Percentiles rank a stretch among this genome's conserved stretches.
These are phyloP conservation scores for Odontophorus gujanensis DNA, from an alignment of 2,113 vertebrate species.

Conservation along the genomic window DNA sequence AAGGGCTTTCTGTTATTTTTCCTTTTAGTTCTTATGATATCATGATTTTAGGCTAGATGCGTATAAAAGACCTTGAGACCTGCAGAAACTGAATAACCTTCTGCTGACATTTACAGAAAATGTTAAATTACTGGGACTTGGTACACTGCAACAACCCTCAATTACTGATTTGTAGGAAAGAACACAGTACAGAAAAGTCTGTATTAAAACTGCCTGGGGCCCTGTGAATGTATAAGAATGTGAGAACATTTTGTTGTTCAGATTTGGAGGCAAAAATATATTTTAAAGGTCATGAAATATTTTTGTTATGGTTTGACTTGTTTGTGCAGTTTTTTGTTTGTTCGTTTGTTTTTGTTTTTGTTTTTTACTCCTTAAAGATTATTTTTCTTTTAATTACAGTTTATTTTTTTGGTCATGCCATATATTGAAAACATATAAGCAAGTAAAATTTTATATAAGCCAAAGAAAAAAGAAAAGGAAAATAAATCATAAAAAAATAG, in stretches of 20 bases:
- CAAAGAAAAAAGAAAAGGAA: background rate
- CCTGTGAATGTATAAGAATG: constrained; percentile 36
- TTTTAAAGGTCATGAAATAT: constrained; percentile 62
- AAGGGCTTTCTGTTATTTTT: background rate
- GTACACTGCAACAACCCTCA: constrained; percentile 22
- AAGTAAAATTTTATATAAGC: background rate
- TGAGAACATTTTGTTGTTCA: constrained; percentile 29
- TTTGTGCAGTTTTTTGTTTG: background rate
- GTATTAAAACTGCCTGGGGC: constrained; percentile 50
- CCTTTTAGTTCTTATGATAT: background rate
- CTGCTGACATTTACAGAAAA: constrained; percentile 71
- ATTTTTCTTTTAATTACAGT: background rate
- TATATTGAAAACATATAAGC: background rate
- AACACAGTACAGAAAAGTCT: constrained; percentile 40
- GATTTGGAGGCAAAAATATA: constrained; percentile 33
- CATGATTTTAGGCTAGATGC: background rate
- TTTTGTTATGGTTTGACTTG: background rate
- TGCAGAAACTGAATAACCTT: constrained; percentile 37
- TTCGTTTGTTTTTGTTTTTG: background rate
- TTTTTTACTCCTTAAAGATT: background rate
- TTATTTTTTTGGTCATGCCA: background rate
- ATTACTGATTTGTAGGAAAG: constrained; percentile 55
- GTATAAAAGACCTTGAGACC: background rate
- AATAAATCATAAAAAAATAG: background rate
- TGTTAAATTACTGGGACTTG: constrained; percentile 51